These are phyloP conservation scores for Chaetogeoica ovagalla DNA, from an alignment of 2,888 invertebrate species.

Conservation along the genomic window DNA sequence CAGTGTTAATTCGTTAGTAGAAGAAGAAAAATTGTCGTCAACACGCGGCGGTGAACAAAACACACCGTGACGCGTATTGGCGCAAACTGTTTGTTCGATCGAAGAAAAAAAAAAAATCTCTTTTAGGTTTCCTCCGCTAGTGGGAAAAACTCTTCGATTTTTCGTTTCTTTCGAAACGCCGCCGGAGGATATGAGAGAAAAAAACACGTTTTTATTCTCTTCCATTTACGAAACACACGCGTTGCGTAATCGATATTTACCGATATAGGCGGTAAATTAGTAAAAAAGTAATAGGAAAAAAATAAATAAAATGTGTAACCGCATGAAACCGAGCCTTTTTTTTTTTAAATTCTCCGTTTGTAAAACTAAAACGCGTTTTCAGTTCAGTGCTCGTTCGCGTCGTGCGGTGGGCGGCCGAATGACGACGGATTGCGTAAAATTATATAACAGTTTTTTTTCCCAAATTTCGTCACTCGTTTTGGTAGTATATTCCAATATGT, in stretches of 20 bases:
- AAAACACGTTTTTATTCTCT: slow-evolving; percentile 19
- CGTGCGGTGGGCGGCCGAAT: no score
- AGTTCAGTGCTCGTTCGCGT: slow-evolving; percentile 43
- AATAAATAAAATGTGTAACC: slow-evolving; percentile 19
- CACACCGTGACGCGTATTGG: not conserved
- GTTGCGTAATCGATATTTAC: slow-evolving; percentile 26
- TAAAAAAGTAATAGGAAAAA: no score
- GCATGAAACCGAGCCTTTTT: slow-evolving; percentile 43
- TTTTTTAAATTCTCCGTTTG: slow-evolving; percentile 42
- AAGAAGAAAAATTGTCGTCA: no score
- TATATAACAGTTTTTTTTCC: not conserved
- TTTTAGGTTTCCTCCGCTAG: not conserved
- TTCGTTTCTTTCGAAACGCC: slow-evolving; percentile 26
- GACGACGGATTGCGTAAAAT: slow-evolving; percentile 41
- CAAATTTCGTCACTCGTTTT: no score
- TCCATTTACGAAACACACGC: slow-evolving; percentile 27
- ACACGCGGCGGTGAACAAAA: no score
- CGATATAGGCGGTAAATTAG: not conserved
- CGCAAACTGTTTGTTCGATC: slow-evolving; percentile 7
- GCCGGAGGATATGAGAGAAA: not conserved
- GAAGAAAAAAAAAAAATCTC: not conserved
- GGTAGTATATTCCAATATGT: no score
- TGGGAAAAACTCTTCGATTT: slow-evolving; percentile 23
- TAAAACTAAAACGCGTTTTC: slow-evolving; percentile 28
- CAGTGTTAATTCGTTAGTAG: not conserved